Conservation (phyloP, 2,797 vertebrate species). For the Microchirus variegatus region DNA sequence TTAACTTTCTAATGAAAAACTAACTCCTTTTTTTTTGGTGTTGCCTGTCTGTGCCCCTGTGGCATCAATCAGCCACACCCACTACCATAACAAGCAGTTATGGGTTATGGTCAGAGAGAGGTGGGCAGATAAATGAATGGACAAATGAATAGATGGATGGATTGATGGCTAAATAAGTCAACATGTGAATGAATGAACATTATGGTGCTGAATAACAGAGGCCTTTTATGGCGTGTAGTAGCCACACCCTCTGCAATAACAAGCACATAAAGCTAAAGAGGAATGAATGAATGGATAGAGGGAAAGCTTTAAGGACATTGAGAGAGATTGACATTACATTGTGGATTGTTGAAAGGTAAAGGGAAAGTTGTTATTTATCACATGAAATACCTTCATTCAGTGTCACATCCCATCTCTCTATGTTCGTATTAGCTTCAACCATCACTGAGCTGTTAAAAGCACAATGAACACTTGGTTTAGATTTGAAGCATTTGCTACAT, state of each 20-base stretch:
- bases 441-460: constrained; percentile 1
- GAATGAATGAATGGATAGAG: constrained; percentile 45
- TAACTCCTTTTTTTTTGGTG: constrained; percentile 19
- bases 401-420: constrained; percentile 1
- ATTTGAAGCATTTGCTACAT: too few species aligned
- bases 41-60: constrained; percentile 38
- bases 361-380: constrained; percentile 23
- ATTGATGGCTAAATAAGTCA: constrained; percentile 51
- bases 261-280: constrained; percentile 17
- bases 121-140: constrained; percentile 17
- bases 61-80: constrained; percentile 60
- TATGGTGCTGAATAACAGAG: constrained; percentile 52
- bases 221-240: constrained; percentile 32
- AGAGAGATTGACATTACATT: constrained; percentile 33
- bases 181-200: constrained; percentile 48
- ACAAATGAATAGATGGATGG: constrained; percentile 42
- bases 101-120: constrained; percentile 28
- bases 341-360: constrained; percentile 10
- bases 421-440: background rate
- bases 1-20: constrained; percentile 32
- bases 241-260: constrained; percentile 60
- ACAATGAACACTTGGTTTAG: background rate
- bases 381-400: constrained; percentile 10
- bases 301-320: constrained; percentile 18
- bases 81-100: constrained; percentile 55